Evolutionary conservation across 2,888 invertebrate species (phyloP).

Genomic region (Dorcus parallelipipedus): DNA sequence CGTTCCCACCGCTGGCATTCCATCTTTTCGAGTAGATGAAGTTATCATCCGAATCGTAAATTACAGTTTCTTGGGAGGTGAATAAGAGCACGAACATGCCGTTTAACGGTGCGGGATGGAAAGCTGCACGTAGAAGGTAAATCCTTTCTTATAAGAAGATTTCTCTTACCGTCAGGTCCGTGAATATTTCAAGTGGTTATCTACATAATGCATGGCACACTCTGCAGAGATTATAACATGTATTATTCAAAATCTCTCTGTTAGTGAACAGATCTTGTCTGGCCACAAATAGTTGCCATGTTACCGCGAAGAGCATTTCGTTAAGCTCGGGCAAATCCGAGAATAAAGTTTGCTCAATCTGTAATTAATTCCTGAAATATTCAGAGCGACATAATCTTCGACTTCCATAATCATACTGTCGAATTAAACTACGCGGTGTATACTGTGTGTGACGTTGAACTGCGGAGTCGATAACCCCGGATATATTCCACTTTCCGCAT

Average conservation of each 20-base stretch:
- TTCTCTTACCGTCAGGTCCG: slow-evolving; percentile 11
- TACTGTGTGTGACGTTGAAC: not conserved
- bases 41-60: slow-evolving; percentile 6
- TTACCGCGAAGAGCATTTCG: no score
- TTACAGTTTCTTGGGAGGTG: slow-evolving; percentile 2
- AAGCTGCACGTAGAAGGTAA: slow-evolving; percentile 1
- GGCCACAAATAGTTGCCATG: slow-evolving; percentile 25
- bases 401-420: no score
- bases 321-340: no score
- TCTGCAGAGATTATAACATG: slow-evolving; percentile 35
- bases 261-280: slow-evolving; percentile 21
- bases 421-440: not conserved
- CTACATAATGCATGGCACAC: slow-evolving; percentile 33
- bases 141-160: slow-evolving; percentile 5
- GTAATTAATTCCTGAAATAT: no score
- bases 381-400: no score
- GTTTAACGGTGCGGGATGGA: slow-evolving; percentile 4
- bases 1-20: not conserved
- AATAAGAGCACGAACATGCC: slow-evolving; percentile 7
- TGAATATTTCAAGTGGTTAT: slow-evolving; percentile 30
- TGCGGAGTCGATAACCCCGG: not conserved
- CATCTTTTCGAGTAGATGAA: not conserved
- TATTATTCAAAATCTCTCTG: slow-evolving; percentile 32
- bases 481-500: slow-evolving; percentile 8
- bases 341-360: no score